A percentile compares a stretch with the other conserved stretches of the same genome.
These are phyloP conservation scores for Varecia variegata DNA, from an alignment of 2,797 vertebrate species.

Conservation along the genomic window DNA sequence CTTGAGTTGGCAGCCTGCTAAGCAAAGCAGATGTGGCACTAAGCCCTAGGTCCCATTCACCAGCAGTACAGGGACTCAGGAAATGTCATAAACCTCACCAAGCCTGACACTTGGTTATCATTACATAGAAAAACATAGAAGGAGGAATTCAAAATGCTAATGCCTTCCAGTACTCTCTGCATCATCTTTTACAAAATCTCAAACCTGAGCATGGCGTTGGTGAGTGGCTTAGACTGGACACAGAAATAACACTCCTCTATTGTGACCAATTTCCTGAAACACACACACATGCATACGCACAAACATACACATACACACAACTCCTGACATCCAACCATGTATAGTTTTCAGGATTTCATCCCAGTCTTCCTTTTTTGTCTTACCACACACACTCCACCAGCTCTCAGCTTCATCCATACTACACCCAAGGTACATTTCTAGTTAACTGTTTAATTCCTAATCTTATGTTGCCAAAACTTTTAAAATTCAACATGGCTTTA, in stretches of 20 bases:
- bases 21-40: not conserved
- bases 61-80: not conserved
- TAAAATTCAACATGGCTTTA: not conserved
- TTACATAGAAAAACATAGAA: not conserved
- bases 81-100: not conserved
- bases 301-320: not conserved
- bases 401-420: not conserved
- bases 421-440: not conserved
- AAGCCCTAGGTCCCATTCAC: not conserved
- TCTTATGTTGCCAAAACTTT: not conserved
- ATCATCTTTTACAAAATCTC: not conserved
- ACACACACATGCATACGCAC: not conserved
- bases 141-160: not conserved
- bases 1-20: not conserved
- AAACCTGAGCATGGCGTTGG: not conserved
- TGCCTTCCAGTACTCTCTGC: not conserved
- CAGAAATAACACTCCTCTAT: not conserved
- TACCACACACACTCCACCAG: not conserved
- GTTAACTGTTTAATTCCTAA: not conserved
- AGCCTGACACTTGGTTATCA: not conserved
- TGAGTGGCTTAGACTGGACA: not conserved
- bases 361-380: not conserved
- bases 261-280: not conserved
- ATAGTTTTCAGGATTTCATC: not conserved
- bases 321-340: not conserved